A percentile compares a stretch with the other conserved stretches of the same genome.
These are phyloP conservation scores for Drosophila neonasuta DNA, from an alignment of 2,888 invertebrate genomes.

Conservation along the genomic window DNA sequence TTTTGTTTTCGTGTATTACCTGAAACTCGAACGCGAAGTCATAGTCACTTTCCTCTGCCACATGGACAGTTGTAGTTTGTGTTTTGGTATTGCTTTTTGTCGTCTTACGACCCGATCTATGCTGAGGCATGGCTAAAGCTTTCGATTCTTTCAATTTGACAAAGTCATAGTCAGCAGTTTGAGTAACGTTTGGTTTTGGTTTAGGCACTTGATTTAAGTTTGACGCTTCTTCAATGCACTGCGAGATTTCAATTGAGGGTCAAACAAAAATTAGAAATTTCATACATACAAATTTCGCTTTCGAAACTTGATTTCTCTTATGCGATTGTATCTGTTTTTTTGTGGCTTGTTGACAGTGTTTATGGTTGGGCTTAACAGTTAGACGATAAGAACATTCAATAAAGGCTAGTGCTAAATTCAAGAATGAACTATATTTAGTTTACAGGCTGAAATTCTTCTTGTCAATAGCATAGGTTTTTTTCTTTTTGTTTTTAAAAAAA, in stretches of 20 bases:
- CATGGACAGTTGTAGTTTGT: slow-evolving; percentile 64
- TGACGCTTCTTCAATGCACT: slow-evolving; percentile 71
- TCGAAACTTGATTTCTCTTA: slow-evolving; percentile 10
- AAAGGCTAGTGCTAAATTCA: slow-evolving; percentile 4
- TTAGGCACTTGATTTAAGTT: slow-evolving; percentile 60
- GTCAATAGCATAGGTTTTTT: background rate
- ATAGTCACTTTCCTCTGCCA: slow-evolving; percentile 84
- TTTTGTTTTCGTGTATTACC: slow-evolving; percentile 82
- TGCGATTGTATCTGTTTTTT: slow-evolving; percentile 32
- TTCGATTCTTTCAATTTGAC: slow-evolving; percentile 64
- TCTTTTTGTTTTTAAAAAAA: too few species aligned
- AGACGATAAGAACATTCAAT: slow-evolving; percentile 38
- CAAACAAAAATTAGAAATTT: slow-evolving; percentile 62
- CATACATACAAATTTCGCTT: slow-evolving; percentile 20
- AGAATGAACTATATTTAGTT: background rate
- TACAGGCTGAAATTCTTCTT: background rate
- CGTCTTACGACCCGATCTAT: slow-evolving; percentile 76
- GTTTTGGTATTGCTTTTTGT: slow-evolving; percentile 55
- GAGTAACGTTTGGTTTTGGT: slow-evolving; percentile 19
- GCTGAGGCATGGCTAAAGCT: slow-evolving; percentile 76
- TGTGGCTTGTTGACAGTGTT: slow-evolving; percentile 35
- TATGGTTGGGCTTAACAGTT: slow-evolving; percentile 42
- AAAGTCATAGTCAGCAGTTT: slow-evolving; percentile 73
- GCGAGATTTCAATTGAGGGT: slow-evolving; percentile 62
- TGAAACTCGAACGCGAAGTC: slow-evolving; percentile 87